Evolutionary conservation across 2,797 vertebrate genomes (phyloP).

Genomic region (Cossypha caffra): DNA sequence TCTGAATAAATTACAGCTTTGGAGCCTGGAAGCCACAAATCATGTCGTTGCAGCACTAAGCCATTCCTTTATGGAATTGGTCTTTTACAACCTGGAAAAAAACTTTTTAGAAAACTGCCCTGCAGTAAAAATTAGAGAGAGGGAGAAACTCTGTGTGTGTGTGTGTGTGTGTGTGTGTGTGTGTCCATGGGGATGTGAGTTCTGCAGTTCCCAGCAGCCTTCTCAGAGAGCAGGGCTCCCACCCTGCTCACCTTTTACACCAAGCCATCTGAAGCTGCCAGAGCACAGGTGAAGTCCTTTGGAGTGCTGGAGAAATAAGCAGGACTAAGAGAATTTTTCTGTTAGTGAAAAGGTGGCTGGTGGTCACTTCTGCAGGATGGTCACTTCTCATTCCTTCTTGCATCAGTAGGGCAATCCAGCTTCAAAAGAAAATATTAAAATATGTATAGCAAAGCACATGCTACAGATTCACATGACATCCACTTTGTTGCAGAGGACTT

Average conservation of each 20-base stretch:
- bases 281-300: neutral
- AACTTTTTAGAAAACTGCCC: constrained; percentile 13
- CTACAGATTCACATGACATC: neutral
- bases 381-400: neutral
- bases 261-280: neutral
- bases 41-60: constrained; percentile 50
- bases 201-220: neutral
- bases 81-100: constrained; percentile 45
- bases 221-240: neutral
- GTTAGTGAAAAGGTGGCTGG: neutral
- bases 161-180: neutral
- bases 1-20: constrained; percentile 58
- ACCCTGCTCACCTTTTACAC: accelerated
- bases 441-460: neutral
- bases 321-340: neutral
- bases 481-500: neutral
- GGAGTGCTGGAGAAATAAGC: neutral
- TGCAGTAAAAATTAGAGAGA: neutral
- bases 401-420: neutral
- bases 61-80: constrained; percentile 39
- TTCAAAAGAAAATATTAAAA: neutral
- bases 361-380: neutral
- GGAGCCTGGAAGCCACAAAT: constrained; percentile 58
- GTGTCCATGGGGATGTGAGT: neutral
- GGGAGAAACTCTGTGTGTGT: neutral